Evolutionary conservation across 2,797 vertebrate species (phyloP).

Genomic region (Hirundo rustica): DNA sequence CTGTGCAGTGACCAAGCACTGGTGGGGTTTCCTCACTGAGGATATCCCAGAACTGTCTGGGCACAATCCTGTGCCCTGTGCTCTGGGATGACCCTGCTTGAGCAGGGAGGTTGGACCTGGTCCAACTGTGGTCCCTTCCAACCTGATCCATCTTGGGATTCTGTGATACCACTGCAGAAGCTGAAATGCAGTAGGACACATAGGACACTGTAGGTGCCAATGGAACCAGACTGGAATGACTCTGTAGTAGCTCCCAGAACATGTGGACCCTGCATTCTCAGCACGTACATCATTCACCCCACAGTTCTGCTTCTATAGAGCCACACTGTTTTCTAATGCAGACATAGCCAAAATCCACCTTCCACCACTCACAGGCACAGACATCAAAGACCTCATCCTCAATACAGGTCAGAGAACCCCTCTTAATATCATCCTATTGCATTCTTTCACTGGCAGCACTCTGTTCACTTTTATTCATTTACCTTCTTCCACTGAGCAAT

Average conservation of each 20-base stretch:
- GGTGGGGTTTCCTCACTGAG: not conserved
- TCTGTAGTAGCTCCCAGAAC: not conserved
- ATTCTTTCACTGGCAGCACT: not conserved
- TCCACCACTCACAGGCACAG: not conserved
- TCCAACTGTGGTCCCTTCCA: not conserved
- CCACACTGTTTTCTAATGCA: not conserved
- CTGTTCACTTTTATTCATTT: not conserved
- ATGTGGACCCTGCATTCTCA: not conserved
- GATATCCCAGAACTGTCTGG: not conserved
- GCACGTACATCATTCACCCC: accelerated
- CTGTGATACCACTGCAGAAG: not conserved
- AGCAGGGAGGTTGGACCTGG: accelerated
- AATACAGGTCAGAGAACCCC: accelerated
- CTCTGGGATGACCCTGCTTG: not conserved
- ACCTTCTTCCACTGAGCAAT: not conserved
- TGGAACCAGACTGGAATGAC: not conserved
- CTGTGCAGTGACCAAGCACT: accelerated
- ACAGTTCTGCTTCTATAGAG: not conserved
- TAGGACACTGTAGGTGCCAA: accelerated
- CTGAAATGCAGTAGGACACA: not conserved
- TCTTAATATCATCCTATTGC: not conserved
- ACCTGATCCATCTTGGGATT: not conserved
- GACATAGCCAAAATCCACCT: not conserved
- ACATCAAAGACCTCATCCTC: not conserved
- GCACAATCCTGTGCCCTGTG: no score